These are phyloP conservation scores for Zaprionus bogoriensis DNA, from an alignment of 2,888 invertebrate species.

Conservation along the genomic window DNA sequence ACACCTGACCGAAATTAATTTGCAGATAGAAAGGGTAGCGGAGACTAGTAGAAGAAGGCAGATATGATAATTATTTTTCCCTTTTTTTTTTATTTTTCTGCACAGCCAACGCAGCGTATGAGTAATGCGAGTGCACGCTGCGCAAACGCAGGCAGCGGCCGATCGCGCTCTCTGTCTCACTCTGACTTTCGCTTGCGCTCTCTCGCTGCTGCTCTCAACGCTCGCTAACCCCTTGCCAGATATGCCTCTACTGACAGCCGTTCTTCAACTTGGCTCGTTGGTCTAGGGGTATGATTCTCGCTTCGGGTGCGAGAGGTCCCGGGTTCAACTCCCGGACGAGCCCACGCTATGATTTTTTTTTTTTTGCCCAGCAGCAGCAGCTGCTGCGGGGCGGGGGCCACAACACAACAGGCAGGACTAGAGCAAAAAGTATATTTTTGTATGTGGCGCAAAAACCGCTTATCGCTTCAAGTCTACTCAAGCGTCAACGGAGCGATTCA, in stretches of 20 bases:
- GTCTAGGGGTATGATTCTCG: slow-evolving; percentile 80
- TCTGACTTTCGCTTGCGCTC: not conserved
- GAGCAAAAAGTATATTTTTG: slow-evolving; percentile 68
- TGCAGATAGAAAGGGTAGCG: no score
- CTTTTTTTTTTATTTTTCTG: no score
- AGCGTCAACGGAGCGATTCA: slow-evolving; percentile 76
- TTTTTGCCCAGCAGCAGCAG: not conserved
- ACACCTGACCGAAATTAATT: slow-evolving; percentile 53
- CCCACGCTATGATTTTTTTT: slow-evolving; percentile 40
- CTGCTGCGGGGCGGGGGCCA: not conserved
- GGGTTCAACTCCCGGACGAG: slow-evolving; percentile 80
- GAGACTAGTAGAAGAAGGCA: no score
- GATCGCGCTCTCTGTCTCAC: not conserved
- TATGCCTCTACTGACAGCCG: slow-evolving; percentile 3
- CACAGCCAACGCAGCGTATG: slow-evolving; percentile 33
- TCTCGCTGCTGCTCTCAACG: not conserved
- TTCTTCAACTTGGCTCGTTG: slow-evolving; percentile 64
- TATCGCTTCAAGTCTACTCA: slow-evolving; percentile 78
- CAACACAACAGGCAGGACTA: slow-evolving; percentile 33
- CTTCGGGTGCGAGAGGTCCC: slow-evolving; percentile 81
- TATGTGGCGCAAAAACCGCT: slow-evolving; percentile 72
- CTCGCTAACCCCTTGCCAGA: not conserved
- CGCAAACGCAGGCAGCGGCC: slow-evolving; percentile 15
- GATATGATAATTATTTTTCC: no score
- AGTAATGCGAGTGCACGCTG: slow-evolving; percentile 24